Evolutionary conservation across 2,888 invertebrate genomes (phyloP), one percentile per base, ranked within the genome.

Genomic region (Piscicola geometra): DNA sequence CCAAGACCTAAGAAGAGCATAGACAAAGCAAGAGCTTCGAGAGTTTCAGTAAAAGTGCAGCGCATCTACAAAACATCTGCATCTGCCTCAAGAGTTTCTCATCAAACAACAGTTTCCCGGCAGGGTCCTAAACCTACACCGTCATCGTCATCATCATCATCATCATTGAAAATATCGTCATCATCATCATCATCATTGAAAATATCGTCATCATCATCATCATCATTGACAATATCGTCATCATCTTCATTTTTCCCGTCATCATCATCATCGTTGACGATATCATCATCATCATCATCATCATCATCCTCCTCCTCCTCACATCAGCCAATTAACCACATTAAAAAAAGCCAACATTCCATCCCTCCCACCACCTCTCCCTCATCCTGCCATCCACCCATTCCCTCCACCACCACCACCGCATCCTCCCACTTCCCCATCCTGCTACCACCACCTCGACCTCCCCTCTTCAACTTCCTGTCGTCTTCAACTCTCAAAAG

Each of bases 191-290:
- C 60, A 18, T 56, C n/a, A 21, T 64, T n/a, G 21, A n/a, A 5
- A 64, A 64, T 21, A 64, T 12, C 64, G 21, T 12, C 64, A 64
- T 12, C 64, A 64, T 64, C 64, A 64, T 64, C 64, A 64, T 12
- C 35, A 1, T 12, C 1, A 33, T 12, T 36, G 47, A 41, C 41
- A 41, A 70, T 28, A 36, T 69, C 32, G 33, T 69, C 69, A 1
- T 69, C 69, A 69, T 69, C 69, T 32, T 69, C 69, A 69, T 69
- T 35, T 1, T 70, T 41, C 0, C 36, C 70, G 1, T 70, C 70
- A 2, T 70, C 70, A 2, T 70, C 41, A 1, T 70, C 70, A 70
- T 70, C 41, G 0, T 36, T 21, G 3, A 36, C 70, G 36, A 36
- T 41, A 69, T 69, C 33, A 35, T 69, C 41, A 70, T 36, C 70